Percentiles rank a stretch among this genome's conserved stretches.
Evolutionary conservation across 2,113 vertebrate species (phyloP).

Genomic region (Australoheros scitulus): DNA sequence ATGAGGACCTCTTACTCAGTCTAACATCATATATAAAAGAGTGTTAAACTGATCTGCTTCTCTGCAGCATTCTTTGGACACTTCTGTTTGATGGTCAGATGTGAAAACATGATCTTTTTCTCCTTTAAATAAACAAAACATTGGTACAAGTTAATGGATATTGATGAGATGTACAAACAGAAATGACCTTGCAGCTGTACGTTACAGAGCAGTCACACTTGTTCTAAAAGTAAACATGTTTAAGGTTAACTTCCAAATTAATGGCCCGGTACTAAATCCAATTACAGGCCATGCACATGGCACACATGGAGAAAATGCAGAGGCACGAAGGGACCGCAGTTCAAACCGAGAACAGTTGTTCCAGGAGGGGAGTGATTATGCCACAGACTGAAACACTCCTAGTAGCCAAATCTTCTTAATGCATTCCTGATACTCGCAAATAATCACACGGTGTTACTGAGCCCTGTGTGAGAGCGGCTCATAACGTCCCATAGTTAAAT

Average conservation of each 20-base stretch:
- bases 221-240: conserved; percentile 1
- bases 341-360: conserved; percentile 9
- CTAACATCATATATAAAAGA: background rate
- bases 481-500: conserved; percentile 45
- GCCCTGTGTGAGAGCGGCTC: conserved; percentile 55
- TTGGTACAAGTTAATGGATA: background rate
- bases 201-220: background rate
- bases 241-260: conserved; percentile 1
- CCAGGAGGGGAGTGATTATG: conserved; percentile 41
- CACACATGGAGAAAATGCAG: conserved; percentile 24
- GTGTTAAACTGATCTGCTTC: background rate
- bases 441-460: conserved; percentile 49
- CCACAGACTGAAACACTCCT: conserved; percentile 40
- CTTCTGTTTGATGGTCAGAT: background rate
- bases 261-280: conserved; percentile 22
- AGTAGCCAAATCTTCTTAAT: conserved; percentile 69
- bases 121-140: background rate
- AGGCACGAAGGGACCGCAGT: conserved; percentile 12
- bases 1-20: background rate
- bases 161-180: background rate
- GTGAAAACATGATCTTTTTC: background rate
- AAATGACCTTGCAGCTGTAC: background rate
- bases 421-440: conserved; percentile 65
- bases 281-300: conserved; percentile 11
- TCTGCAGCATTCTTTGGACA: background rate